Evolutionary conservation across 1,140 invertebrate genomes (phyloP).

Genomic region (Vanessa tameamea): DNA sequence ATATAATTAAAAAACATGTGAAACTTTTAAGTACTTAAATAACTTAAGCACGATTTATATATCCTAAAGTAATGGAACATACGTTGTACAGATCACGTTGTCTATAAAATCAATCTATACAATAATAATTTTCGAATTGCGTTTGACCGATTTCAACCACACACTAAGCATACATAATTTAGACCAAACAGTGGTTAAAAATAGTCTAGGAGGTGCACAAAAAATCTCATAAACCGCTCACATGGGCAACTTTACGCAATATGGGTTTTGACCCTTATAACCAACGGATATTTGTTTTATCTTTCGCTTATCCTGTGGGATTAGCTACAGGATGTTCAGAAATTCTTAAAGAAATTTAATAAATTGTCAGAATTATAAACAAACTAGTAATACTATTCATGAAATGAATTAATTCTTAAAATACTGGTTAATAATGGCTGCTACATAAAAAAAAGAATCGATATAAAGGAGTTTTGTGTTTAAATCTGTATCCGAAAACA

Average conservation of each 20-base stretch:
- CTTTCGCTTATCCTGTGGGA: slow-evolving; percentile 64
- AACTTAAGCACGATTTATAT: too few relatives aligned
- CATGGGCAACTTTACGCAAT: slow-evolving; percentile 74
- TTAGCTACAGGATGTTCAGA: slow-evolving; percentile 48
- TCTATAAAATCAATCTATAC: background rate
- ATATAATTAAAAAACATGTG: too few relatives aligned
- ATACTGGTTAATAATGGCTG: too few relatives aligned
- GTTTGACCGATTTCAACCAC: slow-evolving; percentile 31
- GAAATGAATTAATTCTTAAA: too few relatives aligned
- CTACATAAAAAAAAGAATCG: background rate
- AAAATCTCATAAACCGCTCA: slow-evolving; percentile 66
- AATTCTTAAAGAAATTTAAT: background rate
- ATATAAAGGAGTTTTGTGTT: slow-evolving; percentile 21
- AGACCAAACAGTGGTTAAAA: slow-evolving; percentile 65
- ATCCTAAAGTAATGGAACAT: too few relatives aligned
- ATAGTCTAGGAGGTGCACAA: slow-evolving; percentile 70
- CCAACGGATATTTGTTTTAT: slow-evolving; percentile 77
- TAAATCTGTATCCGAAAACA: slow-evolving; percentile 9
- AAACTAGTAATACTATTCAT: too few relatives aligned
- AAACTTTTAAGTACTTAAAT: too few relatives aligned
- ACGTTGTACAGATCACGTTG: too few relatives aligned
- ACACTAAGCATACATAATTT: slow-evolving; percentile 32
- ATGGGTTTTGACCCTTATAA: slow-evolving; percentile 76
- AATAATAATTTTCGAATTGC: background rate
- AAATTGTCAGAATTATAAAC: background rate